Conservation (phyloP, 2,113 vertebrate genomes). For the Corvus hawaiiensis region DNA sequence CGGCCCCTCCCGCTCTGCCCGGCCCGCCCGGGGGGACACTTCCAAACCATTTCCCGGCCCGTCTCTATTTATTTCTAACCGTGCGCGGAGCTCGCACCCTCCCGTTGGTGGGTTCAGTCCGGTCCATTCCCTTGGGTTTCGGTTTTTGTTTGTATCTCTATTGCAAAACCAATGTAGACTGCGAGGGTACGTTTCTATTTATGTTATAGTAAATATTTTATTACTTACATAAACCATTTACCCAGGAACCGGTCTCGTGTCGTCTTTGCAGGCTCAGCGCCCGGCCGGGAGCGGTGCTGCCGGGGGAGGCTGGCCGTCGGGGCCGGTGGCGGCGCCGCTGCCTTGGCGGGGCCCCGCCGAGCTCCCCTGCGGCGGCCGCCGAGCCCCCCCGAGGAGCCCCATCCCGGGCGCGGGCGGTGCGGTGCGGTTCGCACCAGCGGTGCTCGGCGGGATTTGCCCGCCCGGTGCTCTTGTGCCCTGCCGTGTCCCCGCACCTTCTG, state of each 20-base stretch:
- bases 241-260: conserved; percentile 91
- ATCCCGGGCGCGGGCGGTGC: not conserved
- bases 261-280: conserved; percentile 72
- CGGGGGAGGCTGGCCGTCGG: not conserved
- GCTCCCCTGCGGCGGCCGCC: not conserved
- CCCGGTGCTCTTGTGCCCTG: not conserved
- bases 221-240: conserved; percentile 99
- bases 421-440: not conserved
- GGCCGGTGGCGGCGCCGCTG: not conserved
- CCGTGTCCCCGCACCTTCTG: not conserved
- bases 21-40: not conserved
- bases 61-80: conserved; percentile 94
- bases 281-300: not conserved
- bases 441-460: not conserved
- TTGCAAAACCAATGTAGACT: conserved; percentile 92
- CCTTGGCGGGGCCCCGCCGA: not conserved
- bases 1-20: not conserved
- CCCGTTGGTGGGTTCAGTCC: conserved; percentile 71
- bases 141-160: conserved; percentile 91
- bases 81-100: conserved; percentile 84
- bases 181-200: conserved; percentile 99
- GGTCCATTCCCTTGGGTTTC: conserved; percentile 67
- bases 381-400: not conserved
- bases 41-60: conserved; percentile 69
- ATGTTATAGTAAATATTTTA: conserved; percentile 99